Evolutionary conservation across 2,113 vertebrate species (phyloP), one percentile per base, ranked within the genome.

Genomic region (Zapus hudsonius): DNA sequence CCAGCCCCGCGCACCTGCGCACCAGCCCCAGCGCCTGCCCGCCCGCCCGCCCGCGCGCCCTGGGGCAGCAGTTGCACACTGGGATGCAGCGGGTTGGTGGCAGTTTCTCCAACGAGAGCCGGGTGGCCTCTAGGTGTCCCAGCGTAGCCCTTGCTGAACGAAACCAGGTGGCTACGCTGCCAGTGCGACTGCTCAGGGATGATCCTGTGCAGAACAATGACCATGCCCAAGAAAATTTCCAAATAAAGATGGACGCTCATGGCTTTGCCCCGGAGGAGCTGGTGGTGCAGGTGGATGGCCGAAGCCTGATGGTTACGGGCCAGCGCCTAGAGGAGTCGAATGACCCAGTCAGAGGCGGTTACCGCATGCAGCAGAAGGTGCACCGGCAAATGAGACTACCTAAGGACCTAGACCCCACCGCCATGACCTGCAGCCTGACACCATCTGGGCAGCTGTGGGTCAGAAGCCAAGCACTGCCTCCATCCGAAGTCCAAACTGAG

Each of bases 41-140:
- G 4, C 8, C 7, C 11, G 4, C 5, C 25, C 15, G 31, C 81
- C 72, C 72, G 17, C 92, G 73, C 10, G 70, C 70, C 20, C 52
- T 33, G 3, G 2, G 4, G 66, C 36, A 75, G 73, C 94, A 91
- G 96, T 96, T 96, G 95, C 89, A 81, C 91, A 55, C 73, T 94
- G 36, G 17, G 92, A 97, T 96, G 95, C 94, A 88, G 72, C 40
- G 47, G 87, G 91, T 69, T 59, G 2, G 84, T 25, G 74, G 73
- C 42, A 36, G 92, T 80, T 81, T 84, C 69, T 80, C 94, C 78
- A 87, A 27, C 40, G 64, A 90, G 89, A 86, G 70, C 25, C 72
- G 38, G 76, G 93, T 27, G 17, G 42, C 74, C 0, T 79, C 84
- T 17, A 25, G 8, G 12, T 12, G 55, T 47, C 76, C 95, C 67